These are phyloP conservation scores for Siphamia tubifer DNA, from an alignment of 2,113 vertebrate genomes.

Conservation along the genomic window DNA sequence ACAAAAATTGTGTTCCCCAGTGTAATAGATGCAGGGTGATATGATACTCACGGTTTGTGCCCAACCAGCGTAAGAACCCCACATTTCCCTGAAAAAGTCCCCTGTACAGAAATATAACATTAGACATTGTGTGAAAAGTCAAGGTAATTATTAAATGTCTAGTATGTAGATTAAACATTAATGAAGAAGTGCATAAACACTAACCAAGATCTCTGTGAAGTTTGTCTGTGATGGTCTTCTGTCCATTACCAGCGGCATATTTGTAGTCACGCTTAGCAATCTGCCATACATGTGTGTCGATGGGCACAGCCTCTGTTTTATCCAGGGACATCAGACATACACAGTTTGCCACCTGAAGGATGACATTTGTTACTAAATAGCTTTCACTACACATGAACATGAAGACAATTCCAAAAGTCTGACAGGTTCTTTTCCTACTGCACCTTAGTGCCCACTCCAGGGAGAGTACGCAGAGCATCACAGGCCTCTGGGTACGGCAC, in stretches of 20 bases:
- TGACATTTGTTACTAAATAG: not conserved
- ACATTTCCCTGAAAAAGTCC: slow-evolving; percentile 88
- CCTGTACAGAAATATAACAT: slow-evolving; percentile 76
- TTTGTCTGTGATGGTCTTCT: slow-evolving; percentile 83
- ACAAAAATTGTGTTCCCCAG: no score
- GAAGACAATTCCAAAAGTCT: not conserved
- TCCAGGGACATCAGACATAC: slow-evolving; percentile 93
- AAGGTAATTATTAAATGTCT: not conserved
- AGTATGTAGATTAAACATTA: not conserved
- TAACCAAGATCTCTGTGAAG: slow-evolving; percentile 88
- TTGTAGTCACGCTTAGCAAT: slow-evolving; percentile 88
- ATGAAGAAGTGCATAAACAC: slow-evolving; percentile 18
- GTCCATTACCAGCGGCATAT: slow-evolving; percentile 48
- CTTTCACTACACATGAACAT: not conserved
- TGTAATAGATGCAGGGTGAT: not conserved
- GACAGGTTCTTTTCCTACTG: not conserved
- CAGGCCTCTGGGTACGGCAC: slow-evolving; percentile 83
- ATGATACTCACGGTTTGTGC: slow-evolving; percentile 88
- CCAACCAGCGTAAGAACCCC: slow-evolving; percentile 94
- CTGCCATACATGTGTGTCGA: slow-evolving; percentile 95
- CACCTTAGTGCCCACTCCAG: slow-evolving; percentile 93
- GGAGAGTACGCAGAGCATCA: slow-evolving; percentile 83
- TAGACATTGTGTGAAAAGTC: not conserved
- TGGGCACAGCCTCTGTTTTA: slow-evolving; percentile 89
- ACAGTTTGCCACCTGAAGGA: slow-evolving; percentile 92